phyloP scores from a whole-genome alignment of 2,113 vertebrate genomes.

The Lontra canadensis region DNA sequence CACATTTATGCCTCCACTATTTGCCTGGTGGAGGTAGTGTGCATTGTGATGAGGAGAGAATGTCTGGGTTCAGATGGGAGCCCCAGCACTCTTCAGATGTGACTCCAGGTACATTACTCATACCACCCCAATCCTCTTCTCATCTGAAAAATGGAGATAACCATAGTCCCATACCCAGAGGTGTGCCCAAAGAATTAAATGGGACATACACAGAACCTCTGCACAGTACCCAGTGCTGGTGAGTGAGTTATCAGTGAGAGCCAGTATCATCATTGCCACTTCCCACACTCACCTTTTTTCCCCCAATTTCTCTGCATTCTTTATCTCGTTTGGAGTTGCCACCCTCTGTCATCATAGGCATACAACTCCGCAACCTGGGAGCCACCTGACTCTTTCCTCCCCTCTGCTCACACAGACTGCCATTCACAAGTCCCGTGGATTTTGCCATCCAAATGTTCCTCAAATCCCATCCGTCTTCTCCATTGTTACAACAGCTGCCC shows the following conservation, averaged over 20 bases:
- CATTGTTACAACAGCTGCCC: background rate
- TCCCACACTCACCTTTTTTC: background rate
- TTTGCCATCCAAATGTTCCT: background rate
- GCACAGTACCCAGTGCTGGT: fast-evolving
- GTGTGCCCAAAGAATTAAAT: background rate
- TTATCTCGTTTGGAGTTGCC: background rate
- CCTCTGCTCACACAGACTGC: background rate
- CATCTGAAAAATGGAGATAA: background rate
- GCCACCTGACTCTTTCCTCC: background rate
- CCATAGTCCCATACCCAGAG: background rate
- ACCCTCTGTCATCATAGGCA: background rate
- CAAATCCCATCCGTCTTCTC: background rate
- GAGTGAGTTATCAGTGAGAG: background rate
- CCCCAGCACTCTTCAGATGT: background rate
- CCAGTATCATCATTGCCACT: fast-evolving
- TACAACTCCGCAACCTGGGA: background rate
- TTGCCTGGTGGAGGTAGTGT: background rate
- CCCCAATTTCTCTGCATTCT: background rate
- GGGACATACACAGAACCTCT: background rate
- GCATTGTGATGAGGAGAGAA: background rate
- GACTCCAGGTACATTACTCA: background rate
- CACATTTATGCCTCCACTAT: background rate
- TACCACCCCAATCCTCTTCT: background rate
- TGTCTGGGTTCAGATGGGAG: background rate
- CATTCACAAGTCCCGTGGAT: background rate